Conservation (phyloP, 1,140 invertebrate genomes). For the Calephelis nemesis region DNA sequence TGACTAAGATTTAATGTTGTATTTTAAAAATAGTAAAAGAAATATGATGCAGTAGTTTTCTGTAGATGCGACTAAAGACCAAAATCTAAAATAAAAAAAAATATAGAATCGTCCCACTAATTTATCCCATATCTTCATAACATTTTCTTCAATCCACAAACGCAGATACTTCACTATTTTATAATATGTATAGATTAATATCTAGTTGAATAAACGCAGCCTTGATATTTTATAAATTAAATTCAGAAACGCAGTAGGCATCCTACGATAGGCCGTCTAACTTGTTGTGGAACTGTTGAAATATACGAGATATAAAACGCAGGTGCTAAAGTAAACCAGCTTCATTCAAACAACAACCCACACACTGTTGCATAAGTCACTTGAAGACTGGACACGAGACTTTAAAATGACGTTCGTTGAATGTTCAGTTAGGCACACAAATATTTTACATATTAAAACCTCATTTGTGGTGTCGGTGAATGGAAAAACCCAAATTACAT, state of each 20-base stretch:
- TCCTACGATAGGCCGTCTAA: background rate
- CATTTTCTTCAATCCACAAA: background rate
- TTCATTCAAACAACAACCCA: slow-evolving; percentile 6
- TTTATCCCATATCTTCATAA: background rate
- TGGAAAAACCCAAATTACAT: background rate
- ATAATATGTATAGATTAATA: background rate
- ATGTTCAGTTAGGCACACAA: background rate
- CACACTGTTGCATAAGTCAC: slow-evolving; percentile 5
- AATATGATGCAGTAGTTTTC: too few relatives aligned
- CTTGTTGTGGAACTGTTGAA: slow-evolving; percentile 8
- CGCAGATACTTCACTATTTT: background rate
- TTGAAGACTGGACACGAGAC: slow-evolving; percentile 1
- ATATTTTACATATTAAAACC: background rate
- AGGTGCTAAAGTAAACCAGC: background rate
- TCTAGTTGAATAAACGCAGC: background rate
- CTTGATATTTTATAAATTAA: background rate
- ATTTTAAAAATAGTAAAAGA: too few relatives aligned
- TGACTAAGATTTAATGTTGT: too few relatives aligned
- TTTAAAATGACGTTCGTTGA: slow-evolving; percentile 2
- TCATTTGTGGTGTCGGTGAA: background rate
- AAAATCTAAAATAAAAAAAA: too few relatives aligned
- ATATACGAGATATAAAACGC: background rate
- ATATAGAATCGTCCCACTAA: too few relatives aligned
- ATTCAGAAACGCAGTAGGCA: background rate
- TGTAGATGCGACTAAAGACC: too few relatives aligned